phyloP scores from a whole-genome alignment of 2,888 invertebrate species.

The Drosophila neotestacea region DNA sequence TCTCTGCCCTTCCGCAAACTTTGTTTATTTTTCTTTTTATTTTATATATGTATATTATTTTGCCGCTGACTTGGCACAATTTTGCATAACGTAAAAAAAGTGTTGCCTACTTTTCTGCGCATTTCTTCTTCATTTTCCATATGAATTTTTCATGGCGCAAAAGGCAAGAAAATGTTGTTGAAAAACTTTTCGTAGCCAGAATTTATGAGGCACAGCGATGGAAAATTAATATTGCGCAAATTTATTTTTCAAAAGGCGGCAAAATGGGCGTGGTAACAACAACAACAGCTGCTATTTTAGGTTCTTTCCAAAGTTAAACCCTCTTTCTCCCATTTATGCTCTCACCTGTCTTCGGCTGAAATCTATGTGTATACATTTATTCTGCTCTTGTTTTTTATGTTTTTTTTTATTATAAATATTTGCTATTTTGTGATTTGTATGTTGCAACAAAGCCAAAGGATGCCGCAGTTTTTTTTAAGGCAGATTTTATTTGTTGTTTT shows the following conservation, averaged over 20 bases:
- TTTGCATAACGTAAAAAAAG: slow-evolving; percentile 26
- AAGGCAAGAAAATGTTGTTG: slow-evolving; percentile 31
- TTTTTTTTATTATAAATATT: slow-evolving; percentile 15
- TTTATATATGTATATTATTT: slow-evolving; percentile 13
- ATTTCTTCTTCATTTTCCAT: slow-evolving; percentile 21
- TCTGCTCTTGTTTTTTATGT: slow-evolving; percentile 3
- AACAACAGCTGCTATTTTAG: slow-evolving; percentile 10
- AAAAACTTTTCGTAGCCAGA: slow-evolving; percentile 21
- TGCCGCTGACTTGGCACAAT: slow-evolving; percentile 41
- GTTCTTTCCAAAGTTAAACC: slow-evolving; percentile 9
- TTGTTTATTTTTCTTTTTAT: slow-evolving; percentile 23
- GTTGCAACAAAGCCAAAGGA: slow-evolving; percentile 29
- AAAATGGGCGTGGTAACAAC: slow-evolving; percentile 16
- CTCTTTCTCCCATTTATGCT: background rate
- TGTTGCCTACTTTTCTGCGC: slow-evolving; percentile 70
- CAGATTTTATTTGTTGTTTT: slow-evolving; percentile 35
- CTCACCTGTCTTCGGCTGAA: too few relatives aligned
- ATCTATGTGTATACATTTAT: background rate
- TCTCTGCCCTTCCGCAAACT: background rate
- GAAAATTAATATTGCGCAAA: slow-evolving; percentile 67
- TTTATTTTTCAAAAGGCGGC: slow-evolving; percentile 6
- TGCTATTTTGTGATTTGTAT: slow-evolving; percentile 34
- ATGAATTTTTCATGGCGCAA: slow-evolving; percentile 56
- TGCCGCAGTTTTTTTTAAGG: background rate
- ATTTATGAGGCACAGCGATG: slow-evolving; percentile 53